phyloP scores from a whole-genome alignment of 2,888 invertebrate genomes.

The Lepidocyrtinus sp. region DNA sequence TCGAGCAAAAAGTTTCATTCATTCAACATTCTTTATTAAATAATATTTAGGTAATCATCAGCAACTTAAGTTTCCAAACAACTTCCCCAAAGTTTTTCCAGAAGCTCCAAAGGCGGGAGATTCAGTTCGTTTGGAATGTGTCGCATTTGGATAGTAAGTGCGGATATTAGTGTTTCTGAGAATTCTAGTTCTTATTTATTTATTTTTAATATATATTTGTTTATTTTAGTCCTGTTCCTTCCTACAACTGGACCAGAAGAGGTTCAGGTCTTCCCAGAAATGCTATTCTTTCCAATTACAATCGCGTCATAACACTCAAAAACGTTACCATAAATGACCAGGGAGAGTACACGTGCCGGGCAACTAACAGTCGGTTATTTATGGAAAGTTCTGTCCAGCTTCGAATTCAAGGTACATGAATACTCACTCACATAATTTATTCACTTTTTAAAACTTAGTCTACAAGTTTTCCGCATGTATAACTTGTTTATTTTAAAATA shows the following conservation, averaged over 20 bases:
- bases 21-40: background rate
- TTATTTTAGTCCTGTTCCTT: slow-evolving; percentile 83
- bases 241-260: slow-evolving; percentile 92
- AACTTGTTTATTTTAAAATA: slow-evolving; percentile 62
- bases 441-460: background rate
- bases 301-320: slow-evolving; percentile 88
- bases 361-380: slow-evolving; percentile 84
- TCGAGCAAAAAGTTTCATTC: too few relatives aligned
- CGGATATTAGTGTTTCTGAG: slow-evolving; percentile 67
- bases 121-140: slow-evolving; percentile 92
- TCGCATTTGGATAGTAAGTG: slow-evolving; percentile 95
- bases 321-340: slow-evolving; percentile 92
- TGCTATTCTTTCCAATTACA: slow-evolving; percentile 82
- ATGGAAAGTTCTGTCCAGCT: slow-evolving; percentile 84
- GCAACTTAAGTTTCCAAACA: slow-evolving; percentile 92
- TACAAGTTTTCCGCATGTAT: slow-evolving; percentile 18
- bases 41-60: slow-evolving; percentile 83
- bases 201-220: background rate
- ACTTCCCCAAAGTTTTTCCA: slow-evolving; percentile 96
- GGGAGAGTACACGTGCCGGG: slow-evolving; percentile 92
- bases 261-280: slow-evolving; percentile 83
- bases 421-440: background rate
- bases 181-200: slow-evolving; percentile 21
- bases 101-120: slow-evolving; percentile 92
- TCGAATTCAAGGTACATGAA: slow-evolving; percentile 81